Evolutionary conservation across 2,888 invertebrate genomes (phyloP), one percentile per base, ranked within the genome.

Genomic region (Leucoma salicis): DNA sequence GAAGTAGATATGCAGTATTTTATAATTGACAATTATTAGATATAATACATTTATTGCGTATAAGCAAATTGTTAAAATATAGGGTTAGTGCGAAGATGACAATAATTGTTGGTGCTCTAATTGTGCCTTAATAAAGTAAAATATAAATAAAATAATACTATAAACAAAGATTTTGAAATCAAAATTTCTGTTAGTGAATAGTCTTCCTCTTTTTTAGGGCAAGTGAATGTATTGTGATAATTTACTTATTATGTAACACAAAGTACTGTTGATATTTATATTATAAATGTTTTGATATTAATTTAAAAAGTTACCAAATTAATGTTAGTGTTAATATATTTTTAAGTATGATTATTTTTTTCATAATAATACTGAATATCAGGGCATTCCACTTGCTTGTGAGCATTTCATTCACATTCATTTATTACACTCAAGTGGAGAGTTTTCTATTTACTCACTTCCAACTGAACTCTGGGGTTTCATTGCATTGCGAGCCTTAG

Each of bases 101-200:
- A 49, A 59, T 63, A 58, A 42, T 35, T 34, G 1, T 29, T 53
- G 43, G 57, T 63, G 72, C 70, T 70, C 29, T 35, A 40, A 49
- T 52, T 63, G 75, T 74, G 78, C 70, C 78, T 77, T 77, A 50
- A 33, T n/a, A n/a, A 42, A 48, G 49, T 56, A 53, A 39, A 21
- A 39, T 55, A 36, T 39, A 43, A 55, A 12, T 35, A 27, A 14
- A 31, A 46, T 42, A 45, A 44, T 42, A n/a, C n/a, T n/a, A 36
- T 49, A 31, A 50, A 48, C 38, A 38, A 50, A 49, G 48, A 54
- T 56, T 60, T 60, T 57, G 47, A 57, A 57, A 60, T 55, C 42
- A 54, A 51, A 55, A 53, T 35, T 32, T 46, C 44, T 38, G 49
- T 57, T 62, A 45, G 44, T 50, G 43, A 54, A 53, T 48, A 51